Evolutionary conservation across 2,797 vertebrate genomes (phyloP).

Genomic region (Carduelis carduelis): DNA sequence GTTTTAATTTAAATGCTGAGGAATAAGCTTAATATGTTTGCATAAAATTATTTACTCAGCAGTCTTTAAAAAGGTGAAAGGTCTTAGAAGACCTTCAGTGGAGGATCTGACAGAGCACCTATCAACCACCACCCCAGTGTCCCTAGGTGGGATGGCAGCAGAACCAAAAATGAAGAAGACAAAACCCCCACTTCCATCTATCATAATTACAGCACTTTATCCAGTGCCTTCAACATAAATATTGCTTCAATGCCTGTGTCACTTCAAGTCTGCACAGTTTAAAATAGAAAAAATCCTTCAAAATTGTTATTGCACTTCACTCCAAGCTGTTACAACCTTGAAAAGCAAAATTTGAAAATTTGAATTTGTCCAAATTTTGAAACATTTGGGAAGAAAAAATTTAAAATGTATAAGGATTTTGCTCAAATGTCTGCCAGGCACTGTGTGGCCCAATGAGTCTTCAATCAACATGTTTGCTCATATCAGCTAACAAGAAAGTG

Average conservation of each 20-base stretch:
- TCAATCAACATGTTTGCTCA: not conserved
- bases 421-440: not conserved
- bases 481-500: not conserved
- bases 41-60: not conserved
- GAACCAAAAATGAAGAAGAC: not conserved
- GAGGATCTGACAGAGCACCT: not conserved
- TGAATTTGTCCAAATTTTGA: not conserved
- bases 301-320: not conserved
- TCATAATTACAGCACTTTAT: not conserved
- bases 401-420: not conserved
- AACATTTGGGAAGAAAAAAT: not conserved
- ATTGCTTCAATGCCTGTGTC: not conserved
- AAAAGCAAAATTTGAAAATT: not conserved
- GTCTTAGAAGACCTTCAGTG: not conserved
- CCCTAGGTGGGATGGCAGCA: not conserved
- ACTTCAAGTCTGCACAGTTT: not conserved
- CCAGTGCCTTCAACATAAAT: not conserved
- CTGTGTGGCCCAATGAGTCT: not conserved
- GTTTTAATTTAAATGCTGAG: not conserved
- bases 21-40: not conserved
- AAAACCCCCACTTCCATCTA: not conserved
- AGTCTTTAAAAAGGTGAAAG: not conserved
- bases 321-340: not conserved
- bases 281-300: not conserved
- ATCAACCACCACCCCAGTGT: rapidly evolving